Conservation (phyloP, 2,888 invertebrate genomes). For the Trachelus troglodyta region DNA sequence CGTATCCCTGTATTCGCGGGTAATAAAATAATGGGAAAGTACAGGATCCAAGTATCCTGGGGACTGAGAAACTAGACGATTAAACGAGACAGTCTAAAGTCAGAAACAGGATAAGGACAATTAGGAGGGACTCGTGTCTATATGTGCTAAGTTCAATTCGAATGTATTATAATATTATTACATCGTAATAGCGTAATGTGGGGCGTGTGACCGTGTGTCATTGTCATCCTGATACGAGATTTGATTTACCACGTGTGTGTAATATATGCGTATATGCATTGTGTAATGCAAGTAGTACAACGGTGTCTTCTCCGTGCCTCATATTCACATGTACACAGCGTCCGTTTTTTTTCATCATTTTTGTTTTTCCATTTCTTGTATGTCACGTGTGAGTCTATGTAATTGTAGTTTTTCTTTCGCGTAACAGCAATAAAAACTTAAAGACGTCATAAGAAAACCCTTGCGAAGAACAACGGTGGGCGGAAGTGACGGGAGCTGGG, state of each 20-base stretch:
- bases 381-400: constrained; percentile 8
- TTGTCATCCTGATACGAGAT: neutral
- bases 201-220: neutral
- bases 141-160: neutral
- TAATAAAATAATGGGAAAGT: neutral
- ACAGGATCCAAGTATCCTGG: neutral
- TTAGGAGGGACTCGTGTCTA: neutral
- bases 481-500: constrained; percentile 7
- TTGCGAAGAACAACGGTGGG: constrained; percentile 55
- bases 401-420: constrained; percentile 21
- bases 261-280: neutral
- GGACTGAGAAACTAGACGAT: neutral
- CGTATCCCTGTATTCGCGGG: neutral
- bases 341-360: constrained; percentile 9
- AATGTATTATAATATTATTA: neutral
- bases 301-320: neutral
- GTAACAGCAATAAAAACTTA: constrained; percentile 59
- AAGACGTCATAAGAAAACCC: constrained; percentile 50
- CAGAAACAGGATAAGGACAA: neutral
- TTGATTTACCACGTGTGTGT: neutral
- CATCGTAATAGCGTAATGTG: neutral
- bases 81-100: neutral
- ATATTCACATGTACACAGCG: neutral
- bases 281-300: neutral
- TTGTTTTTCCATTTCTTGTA: constrained; percentile 11